These are phyloP conservation scores for Aselliscus stoliczkanus DNA, from an alignment of 2,797 vertebrate genomes.

Conservation along the genomic window DNA sequence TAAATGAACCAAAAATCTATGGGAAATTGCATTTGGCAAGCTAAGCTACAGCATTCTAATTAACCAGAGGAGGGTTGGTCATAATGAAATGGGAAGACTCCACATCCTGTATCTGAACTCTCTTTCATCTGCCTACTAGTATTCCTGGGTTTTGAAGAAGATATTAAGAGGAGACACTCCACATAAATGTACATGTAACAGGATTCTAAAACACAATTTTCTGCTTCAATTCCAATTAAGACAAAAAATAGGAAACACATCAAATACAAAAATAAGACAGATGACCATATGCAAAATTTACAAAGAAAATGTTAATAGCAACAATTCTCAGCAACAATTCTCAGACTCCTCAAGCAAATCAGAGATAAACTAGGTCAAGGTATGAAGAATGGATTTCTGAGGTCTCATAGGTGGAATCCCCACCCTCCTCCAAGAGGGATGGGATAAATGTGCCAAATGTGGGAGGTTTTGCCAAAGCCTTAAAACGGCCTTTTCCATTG, in stretches of 20 bases:
- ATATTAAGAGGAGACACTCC: neutral
- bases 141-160: neutral
- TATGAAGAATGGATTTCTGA: neutral
- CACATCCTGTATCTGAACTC: neutral
- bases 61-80: neutral
- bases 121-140: neutral
- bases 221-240: neutral
- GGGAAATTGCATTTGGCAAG: neutral
- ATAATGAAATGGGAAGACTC: neutral
- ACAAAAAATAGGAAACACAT: neutral
- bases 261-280: neutral
- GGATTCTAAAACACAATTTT: neutral
- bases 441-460: neutral
- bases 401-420: neutral
- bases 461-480: neutral
- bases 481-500: neutral
- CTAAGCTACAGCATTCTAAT: neutral
- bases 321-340: neutral
- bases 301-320: neutral
- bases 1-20: conserved; percentile 20
- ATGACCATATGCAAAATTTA: neutral
- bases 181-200: neutral
- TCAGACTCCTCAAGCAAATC: neutral
- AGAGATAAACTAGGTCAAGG: neutral
- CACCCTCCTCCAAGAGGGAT: neutral